A percentile compares a stretch with the other conserved stretches of the same genome.
These are phyloP conservation scores for Eolophus roseicapilla DNA, from an alignment of 2,113 vertebrate genomes.

Conservation along the genomic window DNA sequence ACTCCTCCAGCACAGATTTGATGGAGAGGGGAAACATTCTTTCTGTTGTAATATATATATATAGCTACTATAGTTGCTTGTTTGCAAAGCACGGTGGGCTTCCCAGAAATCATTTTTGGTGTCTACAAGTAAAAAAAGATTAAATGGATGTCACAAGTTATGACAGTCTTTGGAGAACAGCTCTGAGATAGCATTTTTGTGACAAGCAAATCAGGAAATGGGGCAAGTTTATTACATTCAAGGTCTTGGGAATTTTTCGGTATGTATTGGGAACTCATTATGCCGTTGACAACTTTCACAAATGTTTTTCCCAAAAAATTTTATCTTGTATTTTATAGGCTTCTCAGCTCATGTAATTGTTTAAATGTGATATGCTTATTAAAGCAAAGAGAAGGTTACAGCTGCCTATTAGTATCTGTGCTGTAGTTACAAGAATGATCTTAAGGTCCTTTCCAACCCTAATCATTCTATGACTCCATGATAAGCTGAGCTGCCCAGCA, in stretches of 20 bases:
- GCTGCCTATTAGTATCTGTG: neutral
- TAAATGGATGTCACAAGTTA: neutral
- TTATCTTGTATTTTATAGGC: neutral
- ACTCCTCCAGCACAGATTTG: neutral
- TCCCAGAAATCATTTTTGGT: neutral
- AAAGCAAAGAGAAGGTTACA: neutral
- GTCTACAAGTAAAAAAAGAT: neutral
- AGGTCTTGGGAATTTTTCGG: neutral
- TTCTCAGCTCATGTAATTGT: neutral
- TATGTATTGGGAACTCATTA: neutral
- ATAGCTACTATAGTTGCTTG: neutral
- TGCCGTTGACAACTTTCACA: neutral
- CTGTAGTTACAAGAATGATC: neutral
- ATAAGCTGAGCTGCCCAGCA: neutral
- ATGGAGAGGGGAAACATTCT: conserved; percentile 16
- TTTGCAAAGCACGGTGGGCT: neutral
- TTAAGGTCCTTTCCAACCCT: neutral
- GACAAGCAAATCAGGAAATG: neutral
- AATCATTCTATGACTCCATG: neutral
- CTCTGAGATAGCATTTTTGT: neutral
- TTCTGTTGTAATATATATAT: neutral
- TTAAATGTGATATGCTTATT: neutral
- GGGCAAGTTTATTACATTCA: neutral
- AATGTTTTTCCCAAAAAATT: neutral
- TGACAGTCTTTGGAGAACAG: neutral